Evolutionary conservation across 2,113 vertebrate species (phyloP), one percentile per base, ranked within the genome.

Genomic region (Callionymus lyra): DNA sequence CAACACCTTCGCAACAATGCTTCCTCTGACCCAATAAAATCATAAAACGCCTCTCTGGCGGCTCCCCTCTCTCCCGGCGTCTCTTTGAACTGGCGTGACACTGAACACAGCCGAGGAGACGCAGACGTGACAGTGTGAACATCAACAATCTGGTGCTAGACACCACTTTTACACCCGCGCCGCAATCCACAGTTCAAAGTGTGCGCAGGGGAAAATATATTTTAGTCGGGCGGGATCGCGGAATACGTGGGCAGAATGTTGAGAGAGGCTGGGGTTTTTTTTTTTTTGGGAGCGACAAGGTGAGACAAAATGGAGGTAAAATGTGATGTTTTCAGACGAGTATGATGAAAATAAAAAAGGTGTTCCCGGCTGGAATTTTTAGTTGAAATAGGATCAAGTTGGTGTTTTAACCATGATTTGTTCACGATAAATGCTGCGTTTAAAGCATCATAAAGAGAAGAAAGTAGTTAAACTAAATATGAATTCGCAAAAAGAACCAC

Each of bases 1-100:
- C 67, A 76, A 72, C 71, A 80, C 75, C 77, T 81, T 72, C 52
- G 44, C 60, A 70, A 62, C 60, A 69, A 76, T 44, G 62, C 76
- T 62, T 68, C 73, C 74, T 80, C 67, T 65, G 60, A 59, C 56
- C 72, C 81, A 77, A 84, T 87, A 85, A 85, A 86, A 83, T 86
- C 74, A 78, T 86, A 84, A 86, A 76, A 70, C 53, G 51, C 59
- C 70, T 73, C 41, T 51, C 47, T 41, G 60, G 31, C 61, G 44
- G 70, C 72, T 65, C 59, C 56, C 58, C 61, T 56, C 42, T 56
- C 57, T 50, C 56, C 44, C 65, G 49, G 41, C 8, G 52, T 58
- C 61, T 76, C 76, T 77, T 66, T 80, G 72, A 74, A 72, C 72
- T 50, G 42, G 41, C 52, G 49, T 40, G 51, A 71, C 49, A 65